Evolutionary conservation across 2,113 vertebrate species (phyloP).

Genomic region (Tylochromis polylepis): DNA sequence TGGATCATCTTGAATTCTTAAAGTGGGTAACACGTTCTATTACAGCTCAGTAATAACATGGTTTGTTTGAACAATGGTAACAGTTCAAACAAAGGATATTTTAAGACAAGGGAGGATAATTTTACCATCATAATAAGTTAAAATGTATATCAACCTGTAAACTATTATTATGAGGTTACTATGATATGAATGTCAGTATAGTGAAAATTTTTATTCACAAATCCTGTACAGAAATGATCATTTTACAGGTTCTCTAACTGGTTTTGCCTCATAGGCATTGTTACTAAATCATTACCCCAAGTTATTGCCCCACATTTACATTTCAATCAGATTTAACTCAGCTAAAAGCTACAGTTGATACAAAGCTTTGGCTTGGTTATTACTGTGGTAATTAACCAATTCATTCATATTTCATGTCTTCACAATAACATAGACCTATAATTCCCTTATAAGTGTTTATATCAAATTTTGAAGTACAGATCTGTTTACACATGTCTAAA

Average conservation of each 20-base stretch:
- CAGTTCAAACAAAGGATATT: neutral
- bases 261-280: neutral
- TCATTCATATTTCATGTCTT: neutral
- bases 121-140: neutral
- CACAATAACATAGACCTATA: neutral
- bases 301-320: neutral
- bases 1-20: neutral
- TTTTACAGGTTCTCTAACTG: neutral
- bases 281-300: neutral
- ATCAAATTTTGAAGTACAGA: neutral
- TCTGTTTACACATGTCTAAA: neutral
- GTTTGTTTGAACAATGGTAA: neutral
- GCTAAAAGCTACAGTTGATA: neutral
- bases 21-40: neutral
- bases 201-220: neutral
- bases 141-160: neutral
- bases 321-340: neutral
- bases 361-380: neutral
- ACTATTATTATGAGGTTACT: neutral
- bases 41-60: neutral
- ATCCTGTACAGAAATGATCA: neutral
- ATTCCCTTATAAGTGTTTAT: neutral
- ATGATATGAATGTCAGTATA: neutral
- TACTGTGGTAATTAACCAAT: neutral
- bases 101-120: neutral